Conservation (phyloP, 2,888 invertebrate genomes). For the Sussaba pulchella region DNA sequence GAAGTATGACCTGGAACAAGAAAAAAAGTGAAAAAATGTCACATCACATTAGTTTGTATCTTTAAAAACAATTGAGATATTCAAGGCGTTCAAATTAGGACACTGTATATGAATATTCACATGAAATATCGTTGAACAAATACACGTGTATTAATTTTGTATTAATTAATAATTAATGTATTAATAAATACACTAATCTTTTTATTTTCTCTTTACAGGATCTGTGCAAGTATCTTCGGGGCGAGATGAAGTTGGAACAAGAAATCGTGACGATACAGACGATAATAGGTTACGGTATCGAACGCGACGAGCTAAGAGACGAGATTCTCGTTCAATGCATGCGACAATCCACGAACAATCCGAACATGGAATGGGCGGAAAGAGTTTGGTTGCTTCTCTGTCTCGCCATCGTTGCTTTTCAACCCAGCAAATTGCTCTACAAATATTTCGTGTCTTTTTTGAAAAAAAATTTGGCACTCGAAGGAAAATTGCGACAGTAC, state of each 20-base stretch:
- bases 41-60: no score
- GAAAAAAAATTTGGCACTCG: conserved; percentile 89
- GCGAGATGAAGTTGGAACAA: conserved; percentile 93
- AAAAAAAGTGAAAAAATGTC: no score
- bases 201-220: conserved; percentile 88
- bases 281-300: conserved; percentile 94
- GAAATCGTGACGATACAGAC: conserved; percentile 94
- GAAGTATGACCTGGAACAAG: no score
- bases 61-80: no score
- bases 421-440: conserved; percentile 93
- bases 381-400: conserved; percentile 95
- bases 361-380: conserved; percentile 92
- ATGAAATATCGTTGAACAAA: no score
- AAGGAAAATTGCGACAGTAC: conserved; percentile 91
- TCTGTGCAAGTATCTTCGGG: conserved; percentile 94
- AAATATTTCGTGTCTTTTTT: conserved; percentile 93
- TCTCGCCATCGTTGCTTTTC: conserved; percentile 96
- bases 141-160: no score
- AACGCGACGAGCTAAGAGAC: conserved; percentile 95
- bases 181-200: neutral
- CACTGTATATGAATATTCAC: no score
- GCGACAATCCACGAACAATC: conserved; percentile 95
- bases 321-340: conserved; percentile 96
- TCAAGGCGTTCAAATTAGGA: no score
- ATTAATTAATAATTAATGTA: neutral